Evolutionary conservation across 2,888 invertebrate species (phyloP).

Genomic region (Encarsia formosa): DNA sequence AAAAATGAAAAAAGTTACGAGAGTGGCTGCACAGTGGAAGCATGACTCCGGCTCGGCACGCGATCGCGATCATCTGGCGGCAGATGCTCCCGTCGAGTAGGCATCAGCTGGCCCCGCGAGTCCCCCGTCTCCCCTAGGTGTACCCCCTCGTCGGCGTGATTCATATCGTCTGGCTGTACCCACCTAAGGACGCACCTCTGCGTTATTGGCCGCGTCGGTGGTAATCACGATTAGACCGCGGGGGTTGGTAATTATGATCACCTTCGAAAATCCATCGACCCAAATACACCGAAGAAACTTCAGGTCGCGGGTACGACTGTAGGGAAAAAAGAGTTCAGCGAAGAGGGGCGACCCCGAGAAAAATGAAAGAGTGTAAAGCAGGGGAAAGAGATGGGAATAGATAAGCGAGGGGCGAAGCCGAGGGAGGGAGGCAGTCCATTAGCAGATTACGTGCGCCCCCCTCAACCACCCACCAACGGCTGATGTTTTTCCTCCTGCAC

Average conservation of each 20-base stretch:
- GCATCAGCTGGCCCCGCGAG: conserved; percentile 42
- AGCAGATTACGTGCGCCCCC: conserved; percentile 51
- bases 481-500: not conserved
- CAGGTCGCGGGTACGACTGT: no score
- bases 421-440: conserved; percentile 43
- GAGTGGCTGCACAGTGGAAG: no score
- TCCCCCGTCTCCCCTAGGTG: conserved; percentile 24
- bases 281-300: no score
- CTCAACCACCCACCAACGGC: conserved; percentile 14
- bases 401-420: not conserved
- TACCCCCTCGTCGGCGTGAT: conserved; percentile 23
- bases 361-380: not conserved
- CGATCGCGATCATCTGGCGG: conserved; percentile 33
- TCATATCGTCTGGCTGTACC: conserved; percentile 1
- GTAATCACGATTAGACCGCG: no score
- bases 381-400: not conserved
- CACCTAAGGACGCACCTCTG: no score
- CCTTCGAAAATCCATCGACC: no score
- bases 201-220: no score
- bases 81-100: conserved; percentile 43
- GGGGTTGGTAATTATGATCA: no score
- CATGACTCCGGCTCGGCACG: no score
- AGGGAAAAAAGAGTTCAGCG: not conserved
- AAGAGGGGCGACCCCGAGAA: not conserved
- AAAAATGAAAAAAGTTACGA: no score